These are phyloP conservation scores for Xiphophorus hellerii DNA, from an alignment of 2,113 vertebrate species.

Conservation along the genomic window DNA sequence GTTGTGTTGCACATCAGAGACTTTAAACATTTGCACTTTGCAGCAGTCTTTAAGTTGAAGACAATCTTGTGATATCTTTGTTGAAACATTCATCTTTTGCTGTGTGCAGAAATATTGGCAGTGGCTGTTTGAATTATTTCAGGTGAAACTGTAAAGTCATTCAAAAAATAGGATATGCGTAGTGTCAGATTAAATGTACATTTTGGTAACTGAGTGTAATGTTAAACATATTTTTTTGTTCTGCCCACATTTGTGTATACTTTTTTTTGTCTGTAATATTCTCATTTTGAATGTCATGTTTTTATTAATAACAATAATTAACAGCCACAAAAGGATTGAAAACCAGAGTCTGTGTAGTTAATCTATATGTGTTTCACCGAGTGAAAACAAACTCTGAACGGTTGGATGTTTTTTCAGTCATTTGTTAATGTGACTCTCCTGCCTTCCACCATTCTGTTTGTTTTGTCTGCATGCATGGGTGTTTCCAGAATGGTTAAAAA, in stretches of 20 bases:
- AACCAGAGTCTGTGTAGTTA: too few species aligned
- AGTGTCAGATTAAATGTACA: too few species aligned
- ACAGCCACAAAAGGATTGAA: too few species aligned
- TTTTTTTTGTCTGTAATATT: too few species aligned
- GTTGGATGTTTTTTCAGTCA: neutral
- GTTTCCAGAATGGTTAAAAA: neutral
- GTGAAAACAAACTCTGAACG: too few species aligned
- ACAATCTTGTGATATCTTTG: neutral
- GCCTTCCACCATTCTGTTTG: neutral
- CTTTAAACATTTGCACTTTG: neutral
- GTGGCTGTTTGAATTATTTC: neutral
- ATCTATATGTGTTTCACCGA: too few species aligned
- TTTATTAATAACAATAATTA: too few species aligned
- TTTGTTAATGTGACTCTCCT: neutral
- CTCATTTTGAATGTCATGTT: too few species aligned
- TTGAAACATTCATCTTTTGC: neutral
- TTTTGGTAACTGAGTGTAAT: neutral
- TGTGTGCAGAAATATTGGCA: neutral
- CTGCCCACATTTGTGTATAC: too few species aligned
- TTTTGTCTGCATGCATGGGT: neutral
- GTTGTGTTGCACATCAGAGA: neutral
- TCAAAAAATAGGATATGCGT: neutral
- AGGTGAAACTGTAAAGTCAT: neutral
- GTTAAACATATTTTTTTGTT: too few species aligned
- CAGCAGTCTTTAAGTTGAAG: neutral